phyloP scores from a whole-genome alignment of 2,888 invertebrate species.

The Erebia palarica region DNA sequence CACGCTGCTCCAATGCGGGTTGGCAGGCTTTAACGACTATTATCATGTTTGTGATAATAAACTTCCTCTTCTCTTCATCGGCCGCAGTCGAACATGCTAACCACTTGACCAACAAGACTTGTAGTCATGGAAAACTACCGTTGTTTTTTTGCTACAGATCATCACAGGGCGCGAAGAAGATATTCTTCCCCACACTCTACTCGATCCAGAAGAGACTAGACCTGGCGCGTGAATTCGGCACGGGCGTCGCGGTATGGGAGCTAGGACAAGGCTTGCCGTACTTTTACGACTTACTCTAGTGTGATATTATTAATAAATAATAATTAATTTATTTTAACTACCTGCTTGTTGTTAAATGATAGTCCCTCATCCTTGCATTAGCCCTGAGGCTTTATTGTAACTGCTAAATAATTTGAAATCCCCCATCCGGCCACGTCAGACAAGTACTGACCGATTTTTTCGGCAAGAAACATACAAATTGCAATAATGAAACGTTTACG shows the following conservation, averaged over 20 bases:
- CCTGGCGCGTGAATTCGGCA: constrained; percentile 89
- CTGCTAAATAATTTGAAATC: no score
- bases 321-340: constrained; percentile 18
- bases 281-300: constrained; percentile 90
- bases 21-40: no score
- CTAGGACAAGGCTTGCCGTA: constrained; percentile 97
- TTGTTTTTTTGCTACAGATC: constrained; percentile 74
- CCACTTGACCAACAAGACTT: no score
- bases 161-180: constrained; percentile 86
- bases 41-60: no score
- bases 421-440: no score
- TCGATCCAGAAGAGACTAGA: constrained; percentile 92
- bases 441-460: no score
- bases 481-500: no score
- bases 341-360: background rate
- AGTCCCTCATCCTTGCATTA: background rate
- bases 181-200: constrained; percentile 95
- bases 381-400: background rate
- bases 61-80: no score
- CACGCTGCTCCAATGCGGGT: no score
- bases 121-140: no score
- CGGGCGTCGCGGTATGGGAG: constrained; percentile 97
- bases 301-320: constrained; percentile 59
- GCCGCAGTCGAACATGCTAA: no score
- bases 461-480: no score